These are phyloP conservation scores for Halcyon badia DNA, from an alignment of 2,797 vertebrate species.

Conservation along the genomic window DNA sequence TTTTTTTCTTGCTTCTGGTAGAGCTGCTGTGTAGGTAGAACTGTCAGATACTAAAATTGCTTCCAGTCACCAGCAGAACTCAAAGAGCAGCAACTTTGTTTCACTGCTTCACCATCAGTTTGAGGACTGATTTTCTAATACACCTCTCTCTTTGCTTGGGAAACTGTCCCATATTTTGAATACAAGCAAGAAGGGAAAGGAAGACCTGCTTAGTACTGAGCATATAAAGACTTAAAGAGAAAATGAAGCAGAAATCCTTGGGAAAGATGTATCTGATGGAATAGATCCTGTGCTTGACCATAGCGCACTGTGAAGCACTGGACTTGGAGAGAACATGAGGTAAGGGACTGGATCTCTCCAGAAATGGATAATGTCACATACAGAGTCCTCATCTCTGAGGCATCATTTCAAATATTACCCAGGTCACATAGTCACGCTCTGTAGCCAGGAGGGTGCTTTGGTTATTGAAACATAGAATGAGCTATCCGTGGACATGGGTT, in stretches of 20 bases:
- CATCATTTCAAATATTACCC: neutral
- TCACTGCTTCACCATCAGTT: neutral
- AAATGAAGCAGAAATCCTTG: neutral
- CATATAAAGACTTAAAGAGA: neutral
- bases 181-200: neutral
- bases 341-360: neutral
- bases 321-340: neutral
- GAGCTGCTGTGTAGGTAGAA: slow-evolving; percentile 26
- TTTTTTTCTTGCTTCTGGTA: neutral
- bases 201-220: neutral
- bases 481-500: neutral
- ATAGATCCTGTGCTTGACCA: neutral
- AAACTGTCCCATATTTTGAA: neutral
- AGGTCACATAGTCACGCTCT: neutral
- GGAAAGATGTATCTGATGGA: neutral
- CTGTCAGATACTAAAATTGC: slow-evolving; percentile 17
- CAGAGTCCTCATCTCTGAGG: neutral
- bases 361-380: neutral
- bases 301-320: neutral
- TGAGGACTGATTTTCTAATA: slow-evolving; percentile 1
- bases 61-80: neutral
- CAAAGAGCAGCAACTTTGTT: neutral
- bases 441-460: neutral
- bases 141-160: neutral
- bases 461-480: neutral